Evolutionary conservation across 2,113 vertebrate genomes (phyloP).

Genomic region (Mastomys coucha): DNA sequence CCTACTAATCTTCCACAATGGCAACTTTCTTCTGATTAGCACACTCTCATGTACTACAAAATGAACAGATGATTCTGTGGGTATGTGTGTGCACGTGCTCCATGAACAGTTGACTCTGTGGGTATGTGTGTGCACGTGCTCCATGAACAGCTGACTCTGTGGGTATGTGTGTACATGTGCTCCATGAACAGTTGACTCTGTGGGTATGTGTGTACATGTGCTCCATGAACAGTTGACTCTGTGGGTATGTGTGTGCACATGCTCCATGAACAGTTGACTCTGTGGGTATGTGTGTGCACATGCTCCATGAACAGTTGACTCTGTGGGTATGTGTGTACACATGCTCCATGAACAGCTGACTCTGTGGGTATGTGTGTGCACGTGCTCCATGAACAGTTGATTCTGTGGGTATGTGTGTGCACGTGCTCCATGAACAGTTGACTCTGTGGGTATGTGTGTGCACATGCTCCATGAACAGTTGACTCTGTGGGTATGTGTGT

Average conservation of each 20-base stretch:
- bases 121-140: background rate
- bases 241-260: background rate
- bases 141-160: background rate
- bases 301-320: no score
- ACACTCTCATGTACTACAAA: background rate
- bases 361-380: background rate
- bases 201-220: no score
- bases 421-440: no score
- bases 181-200: background rate
- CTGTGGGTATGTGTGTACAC: background rate
- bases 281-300: no score
- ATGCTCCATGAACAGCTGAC: background rate
- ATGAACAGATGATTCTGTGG: background rate
- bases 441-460: no score
- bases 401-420: background rate
- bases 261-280: background rate
- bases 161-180: no score
- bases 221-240: no score
- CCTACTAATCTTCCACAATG: background rate
- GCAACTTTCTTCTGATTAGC: background rate
- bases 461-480: no score
- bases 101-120: no score
- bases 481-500: fast-evolving
- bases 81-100: no score
- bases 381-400: no score